Evolutionary conservation across 2,797 vertebrate species (phyloP).

Genomic region (Tragelaphus eurycerus): DNA sequence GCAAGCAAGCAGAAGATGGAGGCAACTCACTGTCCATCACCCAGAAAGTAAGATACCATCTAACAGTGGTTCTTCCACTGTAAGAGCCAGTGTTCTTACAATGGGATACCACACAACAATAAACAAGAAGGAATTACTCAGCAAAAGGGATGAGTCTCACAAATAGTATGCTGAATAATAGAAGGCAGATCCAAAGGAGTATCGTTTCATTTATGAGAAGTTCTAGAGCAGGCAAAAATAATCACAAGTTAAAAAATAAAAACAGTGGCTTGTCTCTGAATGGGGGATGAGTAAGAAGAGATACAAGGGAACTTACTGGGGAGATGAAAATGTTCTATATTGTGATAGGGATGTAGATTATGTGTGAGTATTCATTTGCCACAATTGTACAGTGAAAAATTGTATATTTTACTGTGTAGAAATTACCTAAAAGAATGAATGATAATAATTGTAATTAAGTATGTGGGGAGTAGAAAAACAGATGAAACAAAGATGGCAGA

Average conservation of each 20-base stretch:
- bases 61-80: neutral
- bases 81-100: neutral
- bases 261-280: neutral
- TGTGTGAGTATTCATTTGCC: neutral
- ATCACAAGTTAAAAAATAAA: neutral
- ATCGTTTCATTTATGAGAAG: neutral
- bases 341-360: neutral
- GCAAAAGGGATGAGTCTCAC: neutral
- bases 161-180: neutral
- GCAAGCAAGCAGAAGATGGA: neutral
- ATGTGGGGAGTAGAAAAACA: neutral
- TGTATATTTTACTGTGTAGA: neutral
- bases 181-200: neutral
- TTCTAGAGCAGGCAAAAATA: slow-evolving; percentile 12
- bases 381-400: neutral
- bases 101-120: neutral
- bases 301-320: neutral
- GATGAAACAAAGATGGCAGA: neutral
- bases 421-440: neutral
- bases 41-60: neutral
- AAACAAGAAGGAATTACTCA: neutral
- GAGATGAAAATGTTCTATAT: neutral
- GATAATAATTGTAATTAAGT: neutral
- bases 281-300: neutral
- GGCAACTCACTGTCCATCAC: neutral